These are phyloP conservation scores for Condylostylus longicornis DNA, from an alignment of 1,140 invertebrate genomes.

Conservation along the genomic window DNA sequence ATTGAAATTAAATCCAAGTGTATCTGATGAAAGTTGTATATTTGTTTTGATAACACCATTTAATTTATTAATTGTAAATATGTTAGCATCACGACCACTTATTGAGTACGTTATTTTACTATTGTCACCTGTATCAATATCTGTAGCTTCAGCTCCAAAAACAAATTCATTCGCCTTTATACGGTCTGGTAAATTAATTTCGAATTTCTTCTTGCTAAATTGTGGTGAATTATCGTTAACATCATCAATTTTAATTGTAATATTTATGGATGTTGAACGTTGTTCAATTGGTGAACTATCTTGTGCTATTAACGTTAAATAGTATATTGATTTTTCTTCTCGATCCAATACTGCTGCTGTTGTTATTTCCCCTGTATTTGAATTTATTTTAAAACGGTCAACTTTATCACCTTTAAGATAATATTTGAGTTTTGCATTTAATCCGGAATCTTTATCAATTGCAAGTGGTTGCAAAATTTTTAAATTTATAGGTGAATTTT, in stretches of 20 bases:
- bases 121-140: constrained; percentile 64
- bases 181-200: constrained; percentile 62
- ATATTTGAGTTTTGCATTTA: constrained; percentile 73
- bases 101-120: constrained; percentile 63
- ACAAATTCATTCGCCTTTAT: constrained; percentile 66
- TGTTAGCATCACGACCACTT: constrained; percentile 56
- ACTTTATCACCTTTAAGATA: constrained; percentile 64
- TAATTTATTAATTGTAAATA: constrained; percentile 58
- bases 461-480: constrained; percentile 56
- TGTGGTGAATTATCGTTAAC: constrained; percentile 77
- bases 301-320: constrained; percentile 67
- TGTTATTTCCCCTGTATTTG: constrained; percentile 56
- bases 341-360: constrained; percentile 59
- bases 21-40: constrained; percentile 34
- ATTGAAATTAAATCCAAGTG: constrained; percentile 16
- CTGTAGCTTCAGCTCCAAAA: constrained; percentile 68
- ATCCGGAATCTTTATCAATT: constrained; percentile 63
- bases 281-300: constrained; percentile 74
- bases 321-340: constrained; percentile 59
- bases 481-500: constrained; percentile 59
- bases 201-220: constrained; percentile 55
- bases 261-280: constrained; percentile 57
- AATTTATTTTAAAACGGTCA: constrained; percentile 57
- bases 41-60: constrained; percentile 70
- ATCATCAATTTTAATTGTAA: constrained; percentile 64